Base-by-base conservation (phyloP, 2,888 invertebrate species). In the Notodonta dromedarius region DNA sequence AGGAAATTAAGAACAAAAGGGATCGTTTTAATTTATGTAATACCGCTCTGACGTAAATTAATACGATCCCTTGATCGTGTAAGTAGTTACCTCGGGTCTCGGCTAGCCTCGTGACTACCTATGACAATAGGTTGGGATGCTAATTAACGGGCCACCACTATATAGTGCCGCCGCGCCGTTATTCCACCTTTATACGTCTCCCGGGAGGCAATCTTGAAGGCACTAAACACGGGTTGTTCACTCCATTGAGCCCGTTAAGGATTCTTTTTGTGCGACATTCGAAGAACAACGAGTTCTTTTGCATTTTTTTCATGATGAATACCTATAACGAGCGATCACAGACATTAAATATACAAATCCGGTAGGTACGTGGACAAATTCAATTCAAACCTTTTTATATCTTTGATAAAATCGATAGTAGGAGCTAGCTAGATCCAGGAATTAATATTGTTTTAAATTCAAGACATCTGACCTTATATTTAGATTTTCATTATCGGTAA, bases 81-180 rank as follows among this genome's bases (percentile, higher is more conserved):
- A 8, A 9, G 24, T 24, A 40, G 44, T 5, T 44, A n/a, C 13
- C 46, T n/a, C 13, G 5, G n/a, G 2, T 46, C 46, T 16, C 16
- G 50, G 50, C 16, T 50, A 50, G 50, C 2, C 6, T 50, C 8
- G 5, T 14, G n/a, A 14, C 50, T 50, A 50, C 2, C 14, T 50
- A 50, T 8, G 50, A 16, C 16, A 50, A 50, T 16, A 16, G 50
- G 9, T 50, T 11, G 50, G 40, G 50, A 54, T 51, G 35, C 14
- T 62, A 65, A 67, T 67, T 35, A 52, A 59, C 61, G 51, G 56
- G 52, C 58, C 58, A 50, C 24, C 48, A 8, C 35, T 13, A 8
- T 2, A 16, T 9, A 53, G 14, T 46, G 44, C 53, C 11, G 61
- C 14, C 62, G 42, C 11, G 61, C 14, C 62, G 42, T 35, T 57